Conservation (phyloP, 2,113 vertebrate genomes). For the Orthonyx spaldingii region DNA sequence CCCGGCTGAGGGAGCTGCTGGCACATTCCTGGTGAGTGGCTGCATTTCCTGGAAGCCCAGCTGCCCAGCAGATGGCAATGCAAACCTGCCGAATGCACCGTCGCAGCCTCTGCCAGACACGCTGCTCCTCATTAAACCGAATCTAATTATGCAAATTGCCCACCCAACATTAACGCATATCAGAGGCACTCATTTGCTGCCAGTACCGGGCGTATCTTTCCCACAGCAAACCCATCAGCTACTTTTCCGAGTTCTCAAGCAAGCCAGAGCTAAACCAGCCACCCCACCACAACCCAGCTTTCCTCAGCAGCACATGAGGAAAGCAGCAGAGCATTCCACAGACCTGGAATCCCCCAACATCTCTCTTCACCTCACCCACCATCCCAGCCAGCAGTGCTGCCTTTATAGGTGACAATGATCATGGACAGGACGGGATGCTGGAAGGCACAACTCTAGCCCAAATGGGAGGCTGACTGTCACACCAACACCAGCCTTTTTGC, state of each 20-base stretch:
- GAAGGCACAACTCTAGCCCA: not conserved
- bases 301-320: not conserved
- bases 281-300: not conserved
- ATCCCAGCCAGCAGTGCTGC: not conserved
- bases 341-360: rapidly evolving
- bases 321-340: not conserved
- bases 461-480: not conserved
- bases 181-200: not conserved
- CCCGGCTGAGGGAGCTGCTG: not conserved
- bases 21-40: not conserved
- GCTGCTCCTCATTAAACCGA: not conserved
- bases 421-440: not conserved
- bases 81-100: not conserved
- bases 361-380: not conserved
- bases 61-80: slow-evolving; percentile 59
- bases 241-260: not conserved
- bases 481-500: not conserved
- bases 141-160: not conserved
- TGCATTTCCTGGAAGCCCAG: not conserved
- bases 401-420: not conserved
- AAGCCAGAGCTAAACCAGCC: not conserved
- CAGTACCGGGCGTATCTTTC: not conserved
- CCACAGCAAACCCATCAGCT: not conserved
- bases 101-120: not conserved
- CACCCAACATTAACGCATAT: not conserved